A percentile compares a stretch with the other conserved stretches of the same genome.
Conservation (phyloP, 1,140 invertebrate genomes). For the Neodiprion lecontei region DNA sequence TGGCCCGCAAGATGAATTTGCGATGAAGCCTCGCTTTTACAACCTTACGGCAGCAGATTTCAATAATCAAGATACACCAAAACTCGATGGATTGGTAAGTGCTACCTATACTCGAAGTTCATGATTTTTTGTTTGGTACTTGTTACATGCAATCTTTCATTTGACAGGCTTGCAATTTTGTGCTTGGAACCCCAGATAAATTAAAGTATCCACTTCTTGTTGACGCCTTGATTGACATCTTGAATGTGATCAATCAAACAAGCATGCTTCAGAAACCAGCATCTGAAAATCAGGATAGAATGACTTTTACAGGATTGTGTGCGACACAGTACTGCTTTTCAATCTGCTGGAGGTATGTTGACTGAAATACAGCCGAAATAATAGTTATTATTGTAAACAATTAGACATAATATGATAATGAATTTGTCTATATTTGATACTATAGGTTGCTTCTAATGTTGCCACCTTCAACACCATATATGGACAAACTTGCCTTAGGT, state of each 20-base stretch:
- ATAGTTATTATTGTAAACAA: conserved; percentile 5
- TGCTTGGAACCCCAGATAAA: conserved; percentile 88
- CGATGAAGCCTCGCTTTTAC: conserved; percentile 89
- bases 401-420: conserved; percentile 8
- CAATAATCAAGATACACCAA: conserved; percentile 82
- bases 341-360: conserved; percentile 77
- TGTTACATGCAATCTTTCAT: conserved; percentile 24
- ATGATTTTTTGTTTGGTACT: conserved; percentile 19
- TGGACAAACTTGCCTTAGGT: conserved; percentile 77
- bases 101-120: conserved; percentile 3
- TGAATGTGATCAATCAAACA: conserved; percentile 73
- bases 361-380: conserved; percentile 10
- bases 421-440: conserved; percentile 15
- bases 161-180: conserved; percentile 85
- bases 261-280: conserved; percentile 58
- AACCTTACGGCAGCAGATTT: conserved; percentile 78
- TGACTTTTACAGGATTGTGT: conserved; percentile 74
- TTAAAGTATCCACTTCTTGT: conserved; percentile 88
- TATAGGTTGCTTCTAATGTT: conserved; percentile 75
- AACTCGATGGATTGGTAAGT: conserved; percentile 85
- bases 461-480: conserved; percentile 87
- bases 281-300: conserved; percentile 63
- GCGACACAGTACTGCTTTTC: conserved; percentile 92
- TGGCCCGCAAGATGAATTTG: conserved; percentile 74
- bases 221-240: conserved; percentile 83